Percentiles rank a stretch among this genome's conserved stretches.
Conservation (phyloP, 2,113 vertebrate genomes). For the Addax nasomaculatus region DNA sequence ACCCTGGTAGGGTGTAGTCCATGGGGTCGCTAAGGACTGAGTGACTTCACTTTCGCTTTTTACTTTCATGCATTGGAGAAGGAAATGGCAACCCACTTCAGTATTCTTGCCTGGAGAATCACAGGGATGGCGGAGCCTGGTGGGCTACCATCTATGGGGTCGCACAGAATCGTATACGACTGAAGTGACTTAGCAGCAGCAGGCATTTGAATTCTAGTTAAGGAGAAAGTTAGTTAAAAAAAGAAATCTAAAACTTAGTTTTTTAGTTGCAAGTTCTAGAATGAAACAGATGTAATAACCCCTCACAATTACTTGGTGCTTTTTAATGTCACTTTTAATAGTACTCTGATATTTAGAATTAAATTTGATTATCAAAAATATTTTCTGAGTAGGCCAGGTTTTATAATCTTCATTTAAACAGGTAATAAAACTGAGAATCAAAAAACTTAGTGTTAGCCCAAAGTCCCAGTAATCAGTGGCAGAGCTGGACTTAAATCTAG, state of each 20-base stretch:
- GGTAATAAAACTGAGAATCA: neutral
- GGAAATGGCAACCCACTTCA: too few relatives aligned
- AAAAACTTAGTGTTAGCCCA: neutral
- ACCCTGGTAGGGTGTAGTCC: too few relatives aligned
- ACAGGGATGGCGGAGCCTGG: too few relatives aligned
- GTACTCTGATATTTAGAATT: neutral
- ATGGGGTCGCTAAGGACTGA: too few relatives aligned
- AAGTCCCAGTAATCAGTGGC: neutral
- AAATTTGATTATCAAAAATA: neutral
- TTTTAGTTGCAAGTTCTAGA: neutral
- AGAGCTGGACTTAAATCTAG: neutral
- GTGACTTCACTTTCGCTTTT: too few relatives aligned
- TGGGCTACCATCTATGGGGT: too few relatives aligned
- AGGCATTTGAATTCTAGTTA: neutral
- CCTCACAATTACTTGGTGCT: neutral
- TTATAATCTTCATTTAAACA: neutral
- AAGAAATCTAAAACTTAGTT: neutral
- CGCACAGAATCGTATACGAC: accelerated
- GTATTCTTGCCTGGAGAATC: too few relatives aligned
- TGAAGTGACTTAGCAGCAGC: too few relatives aligned
- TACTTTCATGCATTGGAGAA: too few relatives aligned
- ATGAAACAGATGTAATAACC: neutral
- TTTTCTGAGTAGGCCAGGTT: neutral
- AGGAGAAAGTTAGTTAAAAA: neutral
- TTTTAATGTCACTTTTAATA: slow-evolving; percentile 3